A percentile compares a stretch with the other conserved stretches of the same genome.
Conservation (phyloP, 2,113 vertebrate genomes). For the Uropsilus gracilis region DNA sequence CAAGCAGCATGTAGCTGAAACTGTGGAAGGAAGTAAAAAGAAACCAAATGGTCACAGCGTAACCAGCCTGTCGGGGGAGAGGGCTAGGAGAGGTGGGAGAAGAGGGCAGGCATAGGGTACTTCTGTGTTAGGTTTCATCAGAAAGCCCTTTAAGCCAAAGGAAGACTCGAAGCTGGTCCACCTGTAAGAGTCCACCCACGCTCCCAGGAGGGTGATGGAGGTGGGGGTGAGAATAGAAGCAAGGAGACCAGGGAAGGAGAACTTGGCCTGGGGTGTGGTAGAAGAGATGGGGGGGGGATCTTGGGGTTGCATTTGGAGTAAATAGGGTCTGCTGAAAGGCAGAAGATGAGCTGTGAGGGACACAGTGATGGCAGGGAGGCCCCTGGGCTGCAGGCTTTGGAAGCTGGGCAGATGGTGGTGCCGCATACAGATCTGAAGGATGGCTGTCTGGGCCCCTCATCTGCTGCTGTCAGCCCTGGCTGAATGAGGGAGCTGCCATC, state of each 20-base stretch:
- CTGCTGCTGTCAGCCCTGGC: background rate
- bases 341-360: background rate
- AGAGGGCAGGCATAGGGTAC: background rate
- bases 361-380: accelerated
- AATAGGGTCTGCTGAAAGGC: background rate
- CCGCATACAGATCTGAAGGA: background rate
- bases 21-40: background rate
- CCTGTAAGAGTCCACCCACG: background rate
- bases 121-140: background rate
- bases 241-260: background rate
- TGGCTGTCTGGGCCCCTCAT: background rate
- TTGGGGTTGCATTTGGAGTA: background rate
- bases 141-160: background rate
- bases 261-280: background rate
- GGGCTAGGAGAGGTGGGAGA: background rate
- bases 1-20: background rate
- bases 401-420: background rate
- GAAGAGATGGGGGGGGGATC: background rate
- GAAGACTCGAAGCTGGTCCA: background rate
- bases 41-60: background rate
- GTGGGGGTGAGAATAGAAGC: background rate
- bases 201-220: background rate
- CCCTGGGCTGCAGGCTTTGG: background rate
- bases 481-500: background rate
- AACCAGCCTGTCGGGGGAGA: background rate